phyloP scores from a whole-genome alignment of 2,113 vertebrate genomes.

The Hyla sarda region DNA sequence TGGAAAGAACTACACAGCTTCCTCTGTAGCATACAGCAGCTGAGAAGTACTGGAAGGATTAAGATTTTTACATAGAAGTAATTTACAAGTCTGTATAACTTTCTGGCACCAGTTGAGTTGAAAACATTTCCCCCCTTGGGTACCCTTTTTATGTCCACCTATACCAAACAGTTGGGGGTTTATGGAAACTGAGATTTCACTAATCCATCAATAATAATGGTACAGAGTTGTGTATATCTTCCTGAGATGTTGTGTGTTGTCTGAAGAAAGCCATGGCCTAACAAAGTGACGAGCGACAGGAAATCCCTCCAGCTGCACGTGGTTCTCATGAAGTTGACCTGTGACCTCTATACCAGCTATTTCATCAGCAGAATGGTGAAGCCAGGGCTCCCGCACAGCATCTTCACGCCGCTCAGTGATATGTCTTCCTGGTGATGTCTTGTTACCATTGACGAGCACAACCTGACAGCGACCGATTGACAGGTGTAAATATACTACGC shows the following conservation, averaged over 20 bases:
- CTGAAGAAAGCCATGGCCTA: neutral
- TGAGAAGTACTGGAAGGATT: too few relatives aligned
- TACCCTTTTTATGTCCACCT: too few relatives aligned
- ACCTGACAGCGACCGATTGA: neutral
- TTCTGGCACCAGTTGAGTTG: too few relatives aligned
- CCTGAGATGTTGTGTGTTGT: neutral
- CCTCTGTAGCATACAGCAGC: too few relatives aligned
- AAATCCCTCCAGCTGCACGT: neutral
- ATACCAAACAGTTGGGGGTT: neutral
- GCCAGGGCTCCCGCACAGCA: neutral
- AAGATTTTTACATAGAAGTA: too few relatives aligned
- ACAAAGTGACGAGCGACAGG: neutral
- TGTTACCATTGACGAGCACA: neutral
- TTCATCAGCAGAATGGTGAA: neutral
- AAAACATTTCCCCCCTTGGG: too few relatives aligned
- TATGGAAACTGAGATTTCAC: neutral
- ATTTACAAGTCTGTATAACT: too few relatives aligned
- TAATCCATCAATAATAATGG: neutral
- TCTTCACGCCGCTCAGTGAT: neutral
- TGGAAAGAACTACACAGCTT: too few relatives aligned
- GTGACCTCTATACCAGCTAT: neutral
- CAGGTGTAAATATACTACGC: neutral
- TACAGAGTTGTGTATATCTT: neutral
- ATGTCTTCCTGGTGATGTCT: neutral
- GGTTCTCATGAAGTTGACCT: constrained; percentile 1